Conservation (phyloP, 2,113 vertebrate genomes). For the Catagonus wagneri region DNA sequence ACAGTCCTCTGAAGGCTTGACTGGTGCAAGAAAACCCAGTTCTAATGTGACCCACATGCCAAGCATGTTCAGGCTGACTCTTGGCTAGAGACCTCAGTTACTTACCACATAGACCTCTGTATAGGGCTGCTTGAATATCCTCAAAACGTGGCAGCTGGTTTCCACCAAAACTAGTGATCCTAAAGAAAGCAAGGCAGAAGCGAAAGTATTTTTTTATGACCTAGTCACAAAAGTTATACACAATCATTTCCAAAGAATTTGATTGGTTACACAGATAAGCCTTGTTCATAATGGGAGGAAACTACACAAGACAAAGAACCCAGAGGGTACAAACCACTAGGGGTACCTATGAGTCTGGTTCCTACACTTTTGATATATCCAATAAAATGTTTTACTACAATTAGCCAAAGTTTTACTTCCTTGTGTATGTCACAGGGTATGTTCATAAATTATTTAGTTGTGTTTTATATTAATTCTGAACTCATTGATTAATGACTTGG, state of each 20-base stretch:
- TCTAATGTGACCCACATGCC: background rate
- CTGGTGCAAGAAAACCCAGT: background rate
- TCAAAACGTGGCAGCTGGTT: background rate
- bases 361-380: background rate
- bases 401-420: background rate
- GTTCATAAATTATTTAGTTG: constrained; percentile 48
- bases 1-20: background rate
- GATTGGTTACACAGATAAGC: background rate
- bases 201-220: background rate
- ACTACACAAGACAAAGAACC: background rate
- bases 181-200: background rate
- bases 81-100: background rate
- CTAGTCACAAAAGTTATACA: background rate
- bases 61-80: background rate
- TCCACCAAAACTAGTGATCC: background rate
- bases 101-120: background rate
- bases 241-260: background rate
- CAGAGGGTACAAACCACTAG: fast-evolving
- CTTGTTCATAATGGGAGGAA: background rate
- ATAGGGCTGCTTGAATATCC: background rate
- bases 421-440: background rate
- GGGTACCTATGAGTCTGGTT: background rate
- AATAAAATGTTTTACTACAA: background rate
- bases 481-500: background rate
- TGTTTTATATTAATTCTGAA: constrained; percentile 32